Conservation (phyloP, 2,797 vertebrate species). For the Silurus aristotelis region DNA sequence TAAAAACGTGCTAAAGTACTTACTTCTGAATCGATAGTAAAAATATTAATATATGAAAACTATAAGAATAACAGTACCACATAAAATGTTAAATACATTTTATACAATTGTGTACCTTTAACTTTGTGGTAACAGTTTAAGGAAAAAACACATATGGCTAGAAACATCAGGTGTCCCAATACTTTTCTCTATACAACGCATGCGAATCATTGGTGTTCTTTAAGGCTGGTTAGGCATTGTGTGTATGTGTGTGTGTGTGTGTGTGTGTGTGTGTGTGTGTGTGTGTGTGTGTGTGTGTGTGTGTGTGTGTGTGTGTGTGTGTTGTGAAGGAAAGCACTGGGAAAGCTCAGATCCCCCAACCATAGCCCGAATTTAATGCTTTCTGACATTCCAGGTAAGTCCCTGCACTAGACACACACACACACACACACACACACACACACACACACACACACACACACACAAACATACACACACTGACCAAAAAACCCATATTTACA, state of each 20-base stretch:
- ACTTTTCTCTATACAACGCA: neutral
- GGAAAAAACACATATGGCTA: too few species aligned
- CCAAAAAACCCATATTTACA: conserved; percentile 9
- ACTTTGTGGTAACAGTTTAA: too few species aligned
- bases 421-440: conserved; percentile 24
- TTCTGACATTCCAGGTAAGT: conserved; percentile 52
- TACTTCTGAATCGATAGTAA: too few species aligned
- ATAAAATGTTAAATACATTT: too few species aligned
- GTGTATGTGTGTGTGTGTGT: conserved; percentile 33
- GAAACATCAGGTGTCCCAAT: too few species aligned
- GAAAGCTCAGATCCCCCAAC: conserved; percentile 47
- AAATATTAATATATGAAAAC: too few species aligned
- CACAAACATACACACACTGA: neutral
- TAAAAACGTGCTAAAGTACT: too few species aligned
- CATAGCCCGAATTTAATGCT: conserved; percentile 49
- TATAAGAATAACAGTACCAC: too few species aligned
- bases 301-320: conserved; percentile 27
- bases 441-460: conserved; percentile 10
- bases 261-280: conserved; percentile 21
- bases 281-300: conserved; percentile 21
- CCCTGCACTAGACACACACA: conserved; percentile 26
- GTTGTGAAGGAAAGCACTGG: conserved; percentile 33
- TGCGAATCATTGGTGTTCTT: neutral
- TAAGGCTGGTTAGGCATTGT: neutral
- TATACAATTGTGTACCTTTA: too few species aligned